Conservation (phyloP, 2,113 vertebrate species). For the Dendrocopos noguchii region DNA sequence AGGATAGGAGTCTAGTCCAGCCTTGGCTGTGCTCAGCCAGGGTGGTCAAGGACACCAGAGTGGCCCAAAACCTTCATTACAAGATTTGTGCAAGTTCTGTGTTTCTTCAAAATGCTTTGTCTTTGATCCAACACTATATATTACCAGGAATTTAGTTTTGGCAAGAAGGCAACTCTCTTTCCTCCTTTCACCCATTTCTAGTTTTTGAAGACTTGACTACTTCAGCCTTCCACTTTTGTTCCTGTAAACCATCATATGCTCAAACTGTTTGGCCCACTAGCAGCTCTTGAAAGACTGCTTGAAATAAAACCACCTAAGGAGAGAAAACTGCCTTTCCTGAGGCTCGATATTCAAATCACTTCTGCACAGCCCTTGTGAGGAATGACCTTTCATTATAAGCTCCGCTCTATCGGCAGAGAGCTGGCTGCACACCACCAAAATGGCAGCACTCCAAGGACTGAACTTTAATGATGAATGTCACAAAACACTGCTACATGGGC, state of each 20-base stretch:
- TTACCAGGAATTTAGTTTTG: neutral
- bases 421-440: neutral
- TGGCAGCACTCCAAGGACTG: neutral
- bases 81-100: neutral
- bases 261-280: neutral
- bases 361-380: neutral
- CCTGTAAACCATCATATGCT: neutral
- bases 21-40: neutral
- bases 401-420: neutral
- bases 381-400: constrained; percentile 21
- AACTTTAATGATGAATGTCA: constrained; percentile 5
- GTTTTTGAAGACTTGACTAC: neutral
- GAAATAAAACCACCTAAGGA: neutral
- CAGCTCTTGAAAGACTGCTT: neutral
- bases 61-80: neutral
- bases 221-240: neutral
- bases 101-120: neutral
- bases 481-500: neutral
- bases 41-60: neutral
- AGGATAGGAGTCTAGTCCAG: neutral
- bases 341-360: constrained; percentile 20
- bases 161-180: neutral
- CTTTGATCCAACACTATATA: neutral
- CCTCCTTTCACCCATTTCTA: neutral
- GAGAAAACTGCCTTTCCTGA: neutral